Percentiles rank a stretch among this genome's conserved stretches.
Evolutionary conservation across 2,113 vertebrate genomes (phyloP).

Genomic region (Sialia sialis): DNA sequence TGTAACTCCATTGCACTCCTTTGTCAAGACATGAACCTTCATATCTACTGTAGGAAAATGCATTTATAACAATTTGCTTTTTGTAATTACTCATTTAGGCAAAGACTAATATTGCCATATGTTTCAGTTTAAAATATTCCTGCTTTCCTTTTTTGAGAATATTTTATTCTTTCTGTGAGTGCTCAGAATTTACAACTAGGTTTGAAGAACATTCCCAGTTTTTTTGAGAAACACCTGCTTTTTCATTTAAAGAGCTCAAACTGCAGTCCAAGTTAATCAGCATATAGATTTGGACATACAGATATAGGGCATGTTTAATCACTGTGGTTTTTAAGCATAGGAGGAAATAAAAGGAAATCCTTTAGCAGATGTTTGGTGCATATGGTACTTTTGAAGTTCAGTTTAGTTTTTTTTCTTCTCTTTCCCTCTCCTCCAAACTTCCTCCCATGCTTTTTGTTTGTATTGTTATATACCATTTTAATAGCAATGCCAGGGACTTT

Average conservation of each 20-base stretch:
- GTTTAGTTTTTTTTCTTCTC: not conserved
- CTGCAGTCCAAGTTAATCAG: not conserved
- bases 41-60: not conserved
- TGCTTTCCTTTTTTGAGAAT: not conserved
- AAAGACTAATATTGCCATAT: not conserved
- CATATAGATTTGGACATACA: constrained; percentile 40
- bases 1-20: not conserved
- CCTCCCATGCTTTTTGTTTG: constrained; percentile 1
- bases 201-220: constrained; percentile 21
- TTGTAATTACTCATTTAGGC: not conserved
- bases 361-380: constrained; percentile 33
- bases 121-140: not conserved
- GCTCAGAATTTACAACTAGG: not conserved
- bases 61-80: not conserved
- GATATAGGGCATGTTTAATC: constrained; percentile 58
- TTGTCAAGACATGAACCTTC: not conserved
- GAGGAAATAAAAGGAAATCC: constrained; percentile 49
- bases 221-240: constrained; percentile 46
- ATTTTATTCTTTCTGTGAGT: not conserved
- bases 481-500: not conserved
- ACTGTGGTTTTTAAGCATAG: constrained; percentile 11
- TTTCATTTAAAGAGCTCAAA: constrained; percentile 58
- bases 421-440: not conserved
- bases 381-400: constrained; percentile 63
- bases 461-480: constrained; percentile 23